A percentile compares a stretch with the other conserved stretches of the same genome.
Conservation (phyloP, 2,888 invertebrate species). For the Hyles lineata region DNA sequence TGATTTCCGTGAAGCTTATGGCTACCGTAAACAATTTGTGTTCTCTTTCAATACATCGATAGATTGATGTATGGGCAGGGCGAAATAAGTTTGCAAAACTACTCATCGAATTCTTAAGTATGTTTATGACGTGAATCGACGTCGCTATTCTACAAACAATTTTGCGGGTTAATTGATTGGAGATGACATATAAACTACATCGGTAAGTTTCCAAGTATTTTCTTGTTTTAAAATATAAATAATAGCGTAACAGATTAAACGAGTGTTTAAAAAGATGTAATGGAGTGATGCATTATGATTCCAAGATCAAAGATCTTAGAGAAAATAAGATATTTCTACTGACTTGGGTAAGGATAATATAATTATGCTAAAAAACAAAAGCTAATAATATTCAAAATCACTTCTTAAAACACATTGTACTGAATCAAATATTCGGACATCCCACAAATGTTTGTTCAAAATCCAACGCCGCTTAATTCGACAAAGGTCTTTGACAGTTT, state of each 20-base stretch:
- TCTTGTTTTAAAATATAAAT: no score
- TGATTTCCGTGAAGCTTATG: conserved; percentile 13
- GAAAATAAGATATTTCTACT: no score
- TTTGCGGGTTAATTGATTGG: neutral
- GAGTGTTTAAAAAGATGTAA: no score
- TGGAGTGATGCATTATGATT: no score
- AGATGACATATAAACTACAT: neutral
- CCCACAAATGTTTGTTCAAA: neutral
- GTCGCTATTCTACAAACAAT: neutral
- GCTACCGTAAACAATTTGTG: conserved; percentile 21
- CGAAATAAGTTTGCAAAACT: neutral
- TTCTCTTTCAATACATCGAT: neutral
- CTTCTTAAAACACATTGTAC: no score
- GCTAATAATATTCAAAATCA: no score
- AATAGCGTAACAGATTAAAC: no score
- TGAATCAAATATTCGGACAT: neutral
- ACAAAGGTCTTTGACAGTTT: neutral
- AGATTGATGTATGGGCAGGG: conserved; percentile 10
- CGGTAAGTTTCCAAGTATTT: no score
- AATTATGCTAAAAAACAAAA: no score
- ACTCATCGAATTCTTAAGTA: neutral
- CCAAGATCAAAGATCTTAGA: no score
- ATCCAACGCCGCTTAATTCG: neutral
- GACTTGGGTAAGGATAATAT: no score
- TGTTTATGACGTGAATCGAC: neutral